Evolutionary conservation across 2,888 invertebrate species (phyloP).

Genomic region (Emesis russula): DNA sequence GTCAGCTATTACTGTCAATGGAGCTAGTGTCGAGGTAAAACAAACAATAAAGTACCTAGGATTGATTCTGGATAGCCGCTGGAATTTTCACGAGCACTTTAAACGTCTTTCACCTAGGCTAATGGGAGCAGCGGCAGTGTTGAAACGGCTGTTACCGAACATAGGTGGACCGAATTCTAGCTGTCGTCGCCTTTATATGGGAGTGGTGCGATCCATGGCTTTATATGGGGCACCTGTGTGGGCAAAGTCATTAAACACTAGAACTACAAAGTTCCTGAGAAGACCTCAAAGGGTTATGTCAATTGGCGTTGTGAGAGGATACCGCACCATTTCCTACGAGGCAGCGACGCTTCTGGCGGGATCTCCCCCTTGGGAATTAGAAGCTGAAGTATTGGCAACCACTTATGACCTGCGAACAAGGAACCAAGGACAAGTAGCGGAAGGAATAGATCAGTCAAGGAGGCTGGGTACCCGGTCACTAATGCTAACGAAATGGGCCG

Average conservation of each 20-base stretch:
- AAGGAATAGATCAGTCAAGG: too few relatives aligned
- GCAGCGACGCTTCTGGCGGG: neutral
- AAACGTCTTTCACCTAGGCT: neutral
- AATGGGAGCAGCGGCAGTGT: neutral
- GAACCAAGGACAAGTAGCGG: too few relatives aligned
- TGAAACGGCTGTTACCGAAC: constrained; percentile 2
- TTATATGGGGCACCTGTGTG: constrained; percentile 17
- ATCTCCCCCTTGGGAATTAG: neutral
- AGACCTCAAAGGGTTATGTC: neutral
- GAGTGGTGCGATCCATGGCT: neutral
- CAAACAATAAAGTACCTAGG: neutral
- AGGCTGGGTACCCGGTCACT: too few relatives aligned
- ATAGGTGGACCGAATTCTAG: neutral
- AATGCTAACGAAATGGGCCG: too few relatives aligned
- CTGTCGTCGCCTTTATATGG: neutral
- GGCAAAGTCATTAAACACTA: neutral
- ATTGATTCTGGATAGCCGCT: neutral
- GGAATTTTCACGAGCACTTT: neutral
- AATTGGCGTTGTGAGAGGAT: neutral
- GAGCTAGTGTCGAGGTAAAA: neutral
- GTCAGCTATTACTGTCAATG: neutral
- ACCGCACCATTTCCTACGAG: neutral
- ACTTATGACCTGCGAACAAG: too few relatives aligned
- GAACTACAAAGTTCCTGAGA: too few relatives aligned
- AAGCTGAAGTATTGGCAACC: neutral